A percentile compares a stretch with the other conserved stretches of the same genome.
Evolutionary conservation across 2,888 invertebrate genomes (phyloP).

Genomic region (Zhuqinia jingwanae): DNA sequence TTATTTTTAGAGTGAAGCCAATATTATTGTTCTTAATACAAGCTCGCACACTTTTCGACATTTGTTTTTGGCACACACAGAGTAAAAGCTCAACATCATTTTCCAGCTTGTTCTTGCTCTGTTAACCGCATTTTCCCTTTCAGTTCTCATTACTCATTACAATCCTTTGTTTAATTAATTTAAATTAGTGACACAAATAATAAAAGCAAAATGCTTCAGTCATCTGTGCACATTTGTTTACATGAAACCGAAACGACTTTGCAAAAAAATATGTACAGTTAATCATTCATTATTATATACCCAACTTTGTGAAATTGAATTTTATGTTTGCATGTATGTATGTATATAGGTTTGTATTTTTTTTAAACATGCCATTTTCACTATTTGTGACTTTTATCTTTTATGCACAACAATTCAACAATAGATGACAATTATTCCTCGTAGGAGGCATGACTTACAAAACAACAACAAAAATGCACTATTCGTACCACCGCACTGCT

Average conservation of each 20-base stretch:
- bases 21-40: too few relatives aligned
- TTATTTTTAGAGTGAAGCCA: too few relatives aligned
- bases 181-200: neutral
- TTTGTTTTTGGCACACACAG: too few relatives aligned
- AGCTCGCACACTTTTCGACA: too few relatives aligned
- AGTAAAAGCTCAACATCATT: too few relatives aligned
- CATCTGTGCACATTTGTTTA: neutral
- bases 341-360: too few relatives aligned
- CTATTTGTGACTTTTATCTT: neutral
- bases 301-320: too few relatives aligned
- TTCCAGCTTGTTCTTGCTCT: constrained; percentile 3
- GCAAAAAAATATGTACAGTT: neutral
- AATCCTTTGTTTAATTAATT: too few relatives aligned
- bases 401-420: neutral
- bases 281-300: neutral
- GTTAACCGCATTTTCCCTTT: constrained; percentile 13
- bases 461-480: constrained; percentile 30
- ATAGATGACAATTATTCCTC: constrained; percentile 46
- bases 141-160: neutral
- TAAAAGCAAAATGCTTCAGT: constrained; percentile 1
- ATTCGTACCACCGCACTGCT: neutral
- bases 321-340: too few relatives aligned
- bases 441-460: constrained; percentile 67
- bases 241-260: neutral
- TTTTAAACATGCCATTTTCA: neutral